Conservation (phyloP, 2,797 vertebrate genomes). For the Sebastolobus altivelis region DNA sequence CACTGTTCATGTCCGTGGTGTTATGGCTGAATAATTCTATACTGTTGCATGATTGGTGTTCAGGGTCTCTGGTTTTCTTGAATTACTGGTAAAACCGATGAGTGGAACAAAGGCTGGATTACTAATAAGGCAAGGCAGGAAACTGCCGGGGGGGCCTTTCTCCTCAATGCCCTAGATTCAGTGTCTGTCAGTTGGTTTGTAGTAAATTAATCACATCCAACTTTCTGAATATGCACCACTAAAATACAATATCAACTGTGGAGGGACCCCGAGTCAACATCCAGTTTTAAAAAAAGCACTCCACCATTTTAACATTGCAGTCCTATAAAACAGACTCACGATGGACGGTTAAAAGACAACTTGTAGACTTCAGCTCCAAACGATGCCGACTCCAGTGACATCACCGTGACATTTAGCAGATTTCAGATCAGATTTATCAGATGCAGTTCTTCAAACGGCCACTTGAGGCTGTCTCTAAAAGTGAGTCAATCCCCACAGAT, state of each 20-base stretch:
- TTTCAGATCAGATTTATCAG: too few species aligned
- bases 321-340: neutral
- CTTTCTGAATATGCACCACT: neutral
- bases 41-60: neutral
- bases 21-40: neutral
- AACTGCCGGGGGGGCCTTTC: neutral
- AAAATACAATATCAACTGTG: neutral
- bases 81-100: conserved; percentile 8
- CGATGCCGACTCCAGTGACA: neutral
- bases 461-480: too few species aligned
- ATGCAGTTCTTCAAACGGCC: too few species aligned
- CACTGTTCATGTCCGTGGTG: conserved; percentile 1
- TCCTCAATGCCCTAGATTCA: neutral
- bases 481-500: too few species aligned
- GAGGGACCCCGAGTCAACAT: neutral
- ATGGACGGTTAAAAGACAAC: neutral
- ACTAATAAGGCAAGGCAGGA: neutral
- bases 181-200: conserved; percentile 5
- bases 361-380: neutral
- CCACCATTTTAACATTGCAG: neutral
- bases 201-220: conserved; percentile 9
- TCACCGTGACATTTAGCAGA: neutral
- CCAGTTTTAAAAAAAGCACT: neutral
- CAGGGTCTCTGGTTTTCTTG: conserved; percentile 6
- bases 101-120: neutral